Base-by-base conservation (phyloP, 2,113 vertebrate species). In the Bagarius yarrelli region DNA sequence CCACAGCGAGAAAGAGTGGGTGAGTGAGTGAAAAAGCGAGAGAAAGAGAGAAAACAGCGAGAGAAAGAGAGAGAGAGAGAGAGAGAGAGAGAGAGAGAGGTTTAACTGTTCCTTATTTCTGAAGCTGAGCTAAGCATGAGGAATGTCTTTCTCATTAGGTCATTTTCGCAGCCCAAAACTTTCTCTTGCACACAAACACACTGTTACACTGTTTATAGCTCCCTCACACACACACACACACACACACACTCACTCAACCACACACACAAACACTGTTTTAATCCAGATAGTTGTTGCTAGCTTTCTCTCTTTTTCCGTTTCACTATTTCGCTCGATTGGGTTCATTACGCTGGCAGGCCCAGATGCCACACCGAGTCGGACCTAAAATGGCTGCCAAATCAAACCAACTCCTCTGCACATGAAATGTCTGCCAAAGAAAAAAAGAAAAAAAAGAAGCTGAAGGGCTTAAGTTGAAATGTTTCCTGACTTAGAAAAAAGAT, bases 341-440 rank as follows among this genome's bases (percentile, higher is more conserved):
- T 78, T 83, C 78, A 64, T 27, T 60, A 80, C 78, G 57, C 32
- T 76, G 21, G n/a, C 83, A 88, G 88, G 85, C 76, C 61, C 78
- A 82, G 83, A 85, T 79, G 78, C 59, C 53, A 77, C 55, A 67
- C 56, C 23, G 82, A 57, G 79, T 56, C 81, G 56, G 72, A 78
- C 87, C 88, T 92, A 89, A 90, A 85, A 91, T 89, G 92, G 91
- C 90, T 93, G 91, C 91, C 88, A 82, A 85, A 67, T 78, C 80
- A 40, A 73, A 79, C 80, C 40, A 78, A 84, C 84, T 79, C 86
- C 85, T 86, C 85, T 59, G 88, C 84, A 80, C 72, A 85, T 69
- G 80, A 88, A 83, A 87, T 87, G 80, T 87, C 89, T 82, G 90
- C 88, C 69, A 80, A 88, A 83, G 88, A 86, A 78, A 53, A 74